These are phyloP conservation scores for Lacanobia oleracea DNA, from an alignment of 2,888 invertebrate species.

Conservation along the genomic window DNA sequence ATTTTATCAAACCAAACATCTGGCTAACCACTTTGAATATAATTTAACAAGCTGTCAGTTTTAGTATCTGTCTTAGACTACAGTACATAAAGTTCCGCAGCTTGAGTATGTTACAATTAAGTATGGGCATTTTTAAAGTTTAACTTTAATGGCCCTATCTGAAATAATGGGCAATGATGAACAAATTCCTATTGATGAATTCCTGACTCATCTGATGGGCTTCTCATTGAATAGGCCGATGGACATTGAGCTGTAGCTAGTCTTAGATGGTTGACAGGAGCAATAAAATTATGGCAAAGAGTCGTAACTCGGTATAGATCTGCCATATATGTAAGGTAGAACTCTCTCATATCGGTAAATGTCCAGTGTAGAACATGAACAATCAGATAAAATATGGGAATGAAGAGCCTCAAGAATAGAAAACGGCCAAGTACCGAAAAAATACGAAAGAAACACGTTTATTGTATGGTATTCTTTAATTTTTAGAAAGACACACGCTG, in stretches of 20 bases:
- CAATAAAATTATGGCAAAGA: conserved; percentile 49
- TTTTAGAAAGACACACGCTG: too few species aligned
- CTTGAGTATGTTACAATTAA: conserved; percentile 19
- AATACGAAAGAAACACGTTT: too few species aligned
- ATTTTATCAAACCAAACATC: conserved; percentile 7
- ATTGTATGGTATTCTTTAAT: too few species aligned
- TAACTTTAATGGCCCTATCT: conserved; percentile 11
- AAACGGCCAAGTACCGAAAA: too few species aligned
- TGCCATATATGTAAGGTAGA: conserved; percentile 11
- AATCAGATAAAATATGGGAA: not conserved
- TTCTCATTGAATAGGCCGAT: conserved; percentile 37
- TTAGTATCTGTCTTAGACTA: conserved; percentile 18
- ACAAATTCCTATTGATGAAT: conserved; percentile 57
- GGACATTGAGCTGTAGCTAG: conserved; percentile 53
- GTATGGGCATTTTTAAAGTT: conserved; percentile 32
- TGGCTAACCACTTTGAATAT: conserved; percentile 22
- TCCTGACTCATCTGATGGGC: conserved; percentile 53
- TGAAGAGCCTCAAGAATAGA: not conserved
- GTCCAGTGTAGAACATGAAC: not conserved
- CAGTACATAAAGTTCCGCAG: not conserved
- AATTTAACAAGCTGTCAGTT: conserved; percentile 26
- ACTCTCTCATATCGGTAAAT: conserved; percentile 9
- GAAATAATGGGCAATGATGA: conserved; percentile 43
- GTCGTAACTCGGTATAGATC: conserved; percentile 45
- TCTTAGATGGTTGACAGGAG: conserved; percentile 34